Conservation (phyloP, 2,113 vertebrate species). For the Amblyopsis rosae region DNA sequence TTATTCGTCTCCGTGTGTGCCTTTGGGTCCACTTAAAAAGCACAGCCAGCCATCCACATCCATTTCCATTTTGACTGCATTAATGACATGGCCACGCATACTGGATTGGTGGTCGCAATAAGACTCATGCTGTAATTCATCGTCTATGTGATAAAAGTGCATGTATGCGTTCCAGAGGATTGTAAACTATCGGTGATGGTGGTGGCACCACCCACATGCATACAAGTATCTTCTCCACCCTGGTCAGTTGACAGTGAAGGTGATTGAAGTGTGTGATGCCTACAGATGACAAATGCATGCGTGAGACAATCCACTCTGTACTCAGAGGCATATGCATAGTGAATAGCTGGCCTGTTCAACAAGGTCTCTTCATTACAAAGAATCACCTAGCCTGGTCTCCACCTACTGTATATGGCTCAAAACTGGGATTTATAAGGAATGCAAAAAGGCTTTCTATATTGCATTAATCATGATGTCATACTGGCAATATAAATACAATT, state of each 20-base stretch:
- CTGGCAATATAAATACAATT: conserved; percentile 9
- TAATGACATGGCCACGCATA: conserved; percentile 42
- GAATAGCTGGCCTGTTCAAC: conserved; percentile 3
- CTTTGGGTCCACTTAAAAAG: conserved; percentile 31
- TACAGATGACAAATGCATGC: conserved; percentile 32
- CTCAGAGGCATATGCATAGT: neutral
- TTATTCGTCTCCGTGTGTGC: conserved; percentile 12
- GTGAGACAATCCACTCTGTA: too few relatives aligned
- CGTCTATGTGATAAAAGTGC: conserved; percentile 33
- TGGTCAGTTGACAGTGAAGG: conserved; percentile 37
- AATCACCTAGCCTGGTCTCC: conserved; percentile 1
- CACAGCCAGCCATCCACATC: conserved; percentile 29
- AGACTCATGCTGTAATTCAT: conserved; percentile 35
- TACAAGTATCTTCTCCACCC: conserved; percentile 12
- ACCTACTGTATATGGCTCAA: neutral
- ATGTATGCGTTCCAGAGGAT: conserved; percentile 1
- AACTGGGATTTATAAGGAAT: too few relatives aligned
- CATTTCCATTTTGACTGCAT: conserved; percentile 43
- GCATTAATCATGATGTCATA: too few relatives aligned
- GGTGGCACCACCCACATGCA: conserved; percentile 3
- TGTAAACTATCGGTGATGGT: neutral
- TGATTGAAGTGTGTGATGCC: conserved; percentile 46
- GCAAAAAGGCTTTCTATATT: too few relatives aligned
- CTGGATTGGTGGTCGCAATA: conserved; percentile 29
- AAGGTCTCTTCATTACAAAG: neutral